A percentile compares a stretch with the other conserved stretches of the same genome.
These are phyloP conservation scores for Pyralis farinalis DNA, from an alignment of 2,888 invertebrate species.

Conservation along the genomic window DNA sequence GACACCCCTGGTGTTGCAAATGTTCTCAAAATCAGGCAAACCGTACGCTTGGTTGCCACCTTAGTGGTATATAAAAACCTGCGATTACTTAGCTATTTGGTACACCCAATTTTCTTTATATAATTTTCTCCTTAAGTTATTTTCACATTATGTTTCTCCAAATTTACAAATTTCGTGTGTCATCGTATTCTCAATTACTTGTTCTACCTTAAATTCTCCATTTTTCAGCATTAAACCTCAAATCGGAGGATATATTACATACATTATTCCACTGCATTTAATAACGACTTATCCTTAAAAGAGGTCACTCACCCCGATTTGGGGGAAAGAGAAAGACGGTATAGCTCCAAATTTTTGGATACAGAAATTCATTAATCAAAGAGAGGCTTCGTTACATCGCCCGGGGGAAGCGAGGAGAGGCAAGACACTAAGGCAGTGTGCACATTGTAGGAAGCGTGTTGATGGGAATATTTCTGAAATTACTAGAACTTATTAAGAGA, in stretches of 20 bases:
- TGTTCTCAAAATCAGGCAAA: no score
- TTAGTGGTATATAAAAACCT: no score
- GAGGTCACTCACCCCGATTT: constrained; percentile 47
- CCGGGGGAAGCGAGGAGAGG: constrained; percentile 29
- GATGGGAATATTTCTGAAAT: no score
- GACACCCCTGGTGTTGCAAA: no score
- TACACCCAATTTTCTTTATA: no score
- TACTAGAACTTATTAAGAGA: no score
- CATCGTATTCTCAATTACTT: no score
- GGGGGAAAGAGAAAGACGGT: constrained; percentile 34
- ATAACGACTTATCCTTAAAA: constrained; percentile 49
- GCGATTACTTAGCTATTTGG: no score
- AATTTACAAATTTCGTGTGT: no score
- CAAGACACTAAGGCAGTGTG: constrained; percentile 2
- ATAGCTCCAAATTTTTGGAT: constrained; percentile 39
- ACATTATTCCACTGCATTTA: constrained; percentile 21
- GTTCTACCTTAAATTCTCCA: constrained; percentile 1
- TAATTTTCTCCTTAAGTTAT: no score
- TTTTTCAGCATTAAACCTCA: constrained; percentile 28
- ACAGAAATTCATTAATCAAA: constrained; percentile 61
- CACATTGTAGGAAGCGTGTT: constrained; percentile 6
- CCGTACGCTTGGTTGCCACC: no score
- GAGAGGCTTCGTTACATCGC: constrained; percentile 37
- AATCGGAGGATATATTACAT: constrained; percentile 42
- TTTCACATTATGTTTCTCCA: no score